A percentile compares a stretch with the other conserved stretches of the same genome.
Evolutionary conservation across 1,140 invertebrate species (phyloP).

Genomic region (Trissolcus basalis): DNA sequence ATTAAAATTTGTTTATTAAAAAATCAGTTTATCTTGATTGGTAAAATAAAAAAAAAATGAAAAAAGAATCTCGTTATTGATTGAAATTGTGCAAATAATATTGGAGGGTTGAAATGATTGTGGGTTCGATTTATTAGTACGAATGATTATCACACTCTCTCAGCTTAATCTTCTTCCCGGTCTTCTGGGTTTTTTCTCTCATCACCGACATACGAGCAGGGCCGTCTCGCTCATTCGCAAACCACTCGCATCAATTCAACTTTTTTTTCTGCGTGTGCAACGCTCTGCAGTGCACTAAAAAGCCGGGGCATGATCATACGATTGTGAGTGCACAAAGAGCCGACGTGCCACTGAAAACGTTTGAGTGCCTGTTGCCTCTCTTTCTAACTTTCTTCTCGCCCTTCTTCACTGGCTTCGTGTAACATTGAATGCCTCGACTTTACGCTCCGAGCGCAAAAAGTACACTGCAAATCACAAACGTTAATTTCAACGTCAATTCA

Average conservation of each 20-base stretch:
- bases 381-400: conserved; percentile 53
- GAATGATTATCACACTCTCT: conserved; percentile 52
- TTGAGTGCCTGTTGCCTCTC: conserved; percentile 57
- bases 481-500: conserved; percentile 59
- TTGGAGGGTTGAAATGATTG: conserved; percentile 31
- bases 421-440: conserved; percentile 68
- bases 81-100: too few relatives aligned
- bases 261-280: conserved; percentile 64
- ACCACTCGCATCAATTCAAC: conserved; percentile 72
- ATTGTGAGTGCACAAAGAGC: conserved; percentile 73
- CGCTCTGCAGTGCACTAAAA: conserved; percentile 63
- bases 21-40: neutral
- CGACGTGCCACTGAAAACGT: conserved; percentile 71
- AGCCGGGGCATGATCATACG: conserved; percentile 70
- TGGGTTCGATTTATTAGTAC: conserved; percentile 49
- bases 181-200: conserved; percentile 44
- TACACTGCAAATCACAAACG: conserved; percentile 69
- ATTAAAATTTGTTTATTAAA: too few relatives aligned
- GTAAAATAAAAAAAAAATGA: too few relatives aligned
- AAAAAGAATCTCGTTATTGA: conserved; percentile 2
- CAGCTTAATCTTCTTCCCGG: conserved; percentile 38
- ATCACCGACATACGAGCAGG: conserved; percentile 42
- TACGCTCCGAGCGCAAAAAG: conserved; percentile 66
- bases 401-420: conserved; percentile 53
- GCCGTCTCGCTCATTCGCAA: conserved; percentile 55